These are phyloP conservation scores for Amaurobius ferox DNA, from an alignment of 2,888 invertebrate species.

Conservation along the genomic window DNA sequence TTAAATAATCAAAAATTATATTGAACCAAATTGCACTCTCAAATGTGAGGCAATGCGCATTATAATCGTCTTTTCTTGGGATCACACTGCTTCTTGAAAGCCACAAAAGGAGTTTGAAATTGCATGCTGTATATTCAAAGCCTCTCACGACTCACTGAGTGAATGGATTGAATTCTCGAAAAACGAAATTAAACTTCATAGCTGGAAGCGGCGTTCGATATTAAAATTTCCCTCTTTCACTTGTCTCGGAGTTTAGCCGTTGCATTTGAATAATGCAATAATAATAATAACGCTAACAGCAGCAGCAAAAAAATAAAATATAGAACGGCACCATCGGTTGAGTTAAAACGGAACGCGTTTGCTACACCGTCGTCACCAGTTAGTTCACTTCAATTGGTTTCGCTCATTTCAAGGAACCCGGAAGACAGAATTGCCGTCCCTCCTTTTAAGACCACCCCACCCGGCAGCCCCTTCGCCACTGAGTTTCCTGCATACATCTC, in stretches of 20 bases:
- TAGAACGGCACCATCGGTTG: slow-evolving; percentile 44
- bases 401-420: slow-evolving; percentile 71
- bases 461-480: not conserved
- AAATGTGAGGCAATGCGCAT: not conserved
- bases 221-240: slow-evolving; percentile 45
- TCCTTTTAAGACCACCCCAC: not conserved
- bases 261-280: slow-evolving; percentile 63
- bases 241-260: slow-evolving; percentile 31
- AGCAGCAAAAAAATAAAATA: slow-evolving; percentile 31
- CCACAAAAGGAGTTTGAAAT: slow-evolving; percentile 7
- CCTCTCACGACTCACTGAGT: slow-evolving; percentile 18
- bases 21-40: not conserved
- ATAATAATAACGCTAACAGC: slow-evolving; percentile 69
- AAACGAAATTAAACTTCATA: slow-evolving; percentile 69
- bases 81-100: not conserved
- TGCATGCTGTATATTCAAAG: slow-evolving; percentile 13
- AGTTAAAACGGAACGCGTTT: slow-evolving; percentile 64
- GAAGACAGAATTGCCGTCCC: slow-evolving; percentile 65
- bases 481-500: slow-evolving; percentile 28
- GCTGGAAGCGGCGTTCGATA: slow-evolving; percentile 57
- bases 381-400: slow-evolving; percentile 72
- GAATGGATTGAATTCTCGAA: slow-evolving; percentile 42
- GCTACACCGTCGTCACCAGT: slow-evolving; percentile 56
- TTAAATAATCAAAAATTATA: not conserved
- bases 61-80: not conserved